Conservation (phyloP, 1,140 invertebrate species). For the Papilio machaon region DNA sequence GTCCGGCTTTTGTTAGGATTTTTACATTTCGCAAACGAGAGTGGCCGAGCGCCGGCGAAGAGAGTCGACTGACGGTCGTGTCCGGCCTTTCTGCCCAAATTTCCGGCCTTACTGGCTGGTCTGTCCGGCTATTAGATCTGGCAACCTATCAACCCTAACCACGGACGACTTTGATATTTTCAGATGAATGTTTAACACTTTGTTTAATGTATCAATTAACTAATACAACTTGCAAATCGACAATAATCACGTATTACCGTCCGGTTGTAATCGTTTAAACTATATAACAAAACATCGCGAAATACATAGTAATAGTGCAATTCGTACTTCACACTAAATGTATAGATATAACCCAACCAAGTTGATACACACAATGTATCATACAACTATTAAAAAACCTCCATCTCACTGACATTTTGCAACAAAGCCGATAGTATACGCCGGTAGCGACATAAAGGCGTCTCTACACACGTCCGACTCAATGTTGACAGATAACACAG, state of each 20-base stretch:
- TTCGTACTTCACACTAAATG: too few relatives aligned
- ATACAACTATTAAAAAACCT: background rate
- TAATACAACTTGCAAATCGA: background rate
- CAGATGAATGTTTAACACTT: background rate
- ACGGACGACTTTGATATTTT: background rate
- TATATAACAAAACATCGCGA: background rate
- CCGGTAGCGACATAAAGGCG: constrained; percentile 13
- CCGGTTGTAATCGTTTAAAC: background rate
- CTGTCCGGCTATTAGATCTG: too few relatives aligned
- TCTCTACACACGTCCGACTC: constrained; percentile 27
- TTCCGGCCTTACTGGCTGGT: too few relatives aligned
- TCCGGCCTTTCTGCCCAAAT: too few relatives aligned
- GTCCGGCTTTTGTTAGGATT: too few relatives aligned
- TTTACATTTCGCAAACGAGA: too few relatives aligned
- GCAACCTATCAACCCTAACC: background rate
- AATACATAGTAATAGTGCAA: background rate
- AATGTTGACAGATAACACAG: constrained; percentile 5
- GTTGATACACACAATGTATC: background rate
- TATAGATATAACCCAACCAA: background rate
- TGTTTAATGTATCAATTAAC: constrained; percentile 1
- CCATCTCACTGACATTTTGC: background rate
- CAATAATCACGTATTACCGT: background rate
- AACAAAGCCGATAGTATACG: constrained; percentile 1
- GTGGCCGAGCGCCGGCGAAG: too few relatives aligned
- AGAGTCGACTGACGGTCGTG: too few relatives aligned